Evolutionary conservation across 2,888 invertebrate species (phyloP), one percentile per base, ranked within the genome.

Genomic region (Philonicus albiceps): DNA sequence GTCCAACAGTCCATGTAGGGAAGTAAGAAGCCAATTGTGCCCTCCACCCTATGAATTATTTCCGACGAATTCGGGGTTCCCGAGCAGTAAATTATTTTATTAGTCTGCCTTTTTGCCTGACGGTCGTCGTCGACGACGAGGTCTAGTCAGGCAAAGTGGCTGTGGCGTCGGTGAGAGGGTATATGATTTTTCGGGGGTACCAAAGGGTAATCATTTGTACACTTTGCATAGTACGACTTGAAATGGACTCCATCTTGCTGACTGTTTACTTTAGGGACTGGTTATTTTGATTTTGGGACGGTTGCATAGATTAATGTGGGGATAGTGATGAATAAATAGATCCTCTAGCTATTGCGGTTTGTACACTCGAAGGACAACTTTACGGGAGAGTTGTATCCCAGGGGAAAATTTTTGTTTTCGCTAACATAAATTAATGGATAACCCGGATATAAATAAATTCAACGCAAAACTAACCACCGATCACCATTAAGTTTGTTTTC

Each of bases 1-100:
- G 49, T 78, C 78, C 30, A 78, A 49, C 27, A 30, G 43, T 49
- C 31, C 74, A 34, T 34, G 74, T 74, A 74, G 31, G 74, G 22
- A 49, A 27, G 27, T 78, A 78, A 78, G 27, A 30, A 78, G 27
- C 49, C 49, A 49, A 78, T 43, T 53, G 49, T 49, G 16, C 30
- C 11, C 13, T 27, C n/a, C 22, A 49, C 13, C 40, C n/a, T 16
- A 49, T 49, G 78, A 43, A 78, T 78, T 78, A 78, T 78, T 78
- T 78, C 49, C 49, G 22, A 78, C 30, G 5, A 49, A 49, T 78
- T 27, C 49, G 22, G 7, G 76, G 11, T 76, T 37, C 22, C 64
- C 43, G 78, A 22, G 78, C 30, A 78, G 78, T 78, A 27, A 78
- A 78, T 78, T 78, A 78, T 43, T 78, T 78, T 78, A 30, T 49